Evolutionary conservation across 2,113 vertebrate species (phyloP).

Genomic region (Siniperca chuatsi): DNA sequence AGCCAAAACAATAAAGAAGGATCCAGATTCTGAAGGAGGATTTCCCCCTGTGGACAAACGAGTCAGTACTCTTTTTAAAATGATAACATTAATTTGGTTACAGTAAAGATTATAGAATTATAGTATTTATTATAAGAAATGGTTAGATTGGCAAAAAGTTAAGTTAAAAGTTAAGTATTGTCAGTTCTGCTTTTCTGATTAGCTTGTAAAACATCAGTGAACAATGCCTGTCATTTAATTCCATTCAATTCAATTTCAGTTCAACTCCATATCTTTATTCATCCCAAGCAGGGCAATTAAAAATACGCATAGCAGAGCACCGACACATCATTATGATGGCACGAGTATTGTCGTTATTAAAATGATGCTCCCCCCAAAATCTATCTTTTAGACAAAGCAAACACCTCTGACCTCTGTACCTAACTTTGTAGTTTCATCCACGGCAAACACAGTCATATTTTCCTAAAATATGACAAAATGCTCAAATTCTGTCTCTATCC

Average conservation of each 20-base stretch:
- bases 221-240: background rate
- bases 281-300: background rate
- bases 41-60: slow-evolving; percentile 85
- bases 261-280: background rate
- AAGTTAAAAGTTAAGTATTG: background rate
- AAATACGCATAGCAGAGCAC: background rate
- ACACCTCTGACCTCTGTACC: background rate
- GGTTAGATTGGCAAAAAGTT: background rate
- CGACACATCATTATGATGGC: background rate
- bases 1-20: slow-evolving; percentile 65
- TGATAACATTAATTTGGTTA: background rate
- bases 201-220: background rate
- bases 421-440: background rate
- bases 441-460: background rate
- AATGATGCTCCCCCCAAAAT: background rate
- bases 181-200: background rate
- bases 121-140: background rate
- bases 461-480: background rate
- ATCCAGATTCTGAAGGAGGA: slow-evolving; percentile 70
- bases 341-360: background rate
- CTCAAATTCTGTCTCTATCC: background rate
- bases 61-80: slow-evolving; percentile 71
- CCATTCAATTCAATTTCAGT: background rate
- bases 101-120: background rate
- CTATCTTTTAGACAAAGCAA: background rate